phyloP scores from a whole-genome alignment of 2,888 invertebrate genomes.

The Cepaea hortensis region DNA sequence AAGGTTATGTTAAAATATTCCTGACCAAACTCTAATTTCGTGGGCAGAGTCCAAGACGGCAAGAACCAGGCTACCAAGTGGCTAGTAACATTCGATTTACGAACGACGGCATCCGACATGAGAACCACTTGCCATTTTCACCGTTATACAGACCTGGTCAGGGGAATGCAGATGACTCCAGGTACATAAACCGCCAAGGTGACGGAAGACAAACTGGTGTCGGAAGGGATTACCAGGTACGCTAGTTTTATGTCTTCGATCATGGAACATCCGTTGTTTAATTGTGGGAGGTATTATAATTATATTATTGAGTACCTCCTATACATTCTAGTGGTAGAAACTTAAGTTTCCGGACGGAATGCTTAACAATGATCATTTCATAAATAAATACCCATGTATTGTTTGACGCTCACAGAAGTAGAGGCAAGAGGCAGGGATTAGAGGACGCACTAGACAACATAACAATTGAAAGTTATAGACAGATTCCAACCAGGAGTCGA shows the following conservation, averaged over 20 bases:
- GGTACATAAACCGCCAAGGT: neutral
- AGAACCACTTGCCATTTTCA: conserved; percentile 29
- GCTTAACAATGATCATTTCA: too few species aligned
- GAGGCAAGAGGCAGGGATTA: too few species aligned
- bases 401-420: too few species aligned
- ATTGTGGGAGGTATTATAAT: neutral
- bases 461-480: too few species aligned
- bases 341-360: too few species aligned
- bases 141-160: conserved; percentile 42
- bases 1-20: neutral
- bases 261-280: neutral
- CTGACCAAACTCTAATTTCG: neutral
- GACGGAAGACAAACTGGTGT: neutral
- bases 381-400: too few species aligned
- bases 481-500: too few species aligned
- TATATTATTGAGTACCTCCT: too few species aligned
- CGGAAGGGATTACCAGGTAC: conserved; percentile 12
- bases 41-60: neutral
- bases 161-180: neutral
- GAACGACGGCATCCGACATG: conserved; percentile 6
- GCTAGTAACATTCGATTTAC: neutral
- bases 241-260: neutral
- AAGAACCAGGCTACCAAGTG: neutral
- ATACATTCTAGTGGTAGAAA: too few species aligned
- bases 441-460: too few species aligned